Percentiles rank a stretch among this genome's conserved stretches.
Conservation (phyloP, 2,113 vertebrate species). For the Colius striatus region DNA sequence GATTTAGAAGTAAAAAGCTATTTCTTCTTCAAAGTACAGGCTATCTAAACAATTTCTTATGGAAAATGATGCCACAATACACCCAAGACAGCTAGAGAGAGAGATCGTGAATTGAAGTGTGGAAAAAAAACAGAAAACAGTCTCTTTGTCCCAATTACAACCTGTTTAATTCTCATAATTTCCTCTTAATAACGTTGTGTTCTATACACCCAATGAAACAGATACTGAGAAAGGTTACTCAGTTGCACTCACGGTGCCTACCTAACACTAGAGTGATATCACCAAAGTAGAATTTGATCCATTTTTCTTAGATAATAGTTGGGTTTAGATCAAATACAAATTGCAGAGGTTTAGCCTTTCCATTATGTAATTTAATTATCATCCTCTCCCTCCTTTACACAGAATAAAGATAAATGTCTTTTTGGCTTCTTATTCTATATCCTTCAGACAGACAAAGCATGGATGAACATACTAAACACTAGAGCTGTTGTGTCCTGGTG, state of each 20-base stretch:
- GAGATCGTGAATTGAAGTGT: neutral
- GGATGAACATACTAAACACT: slow-evolving; percentile 51
- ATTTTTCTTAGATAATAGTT: slow-evolving; percentile 1
- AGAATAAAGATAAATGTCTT: slow-evolving; percentile 42
- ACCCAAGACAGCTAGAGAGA: neutral
- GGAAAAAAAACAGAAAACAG: neutral
- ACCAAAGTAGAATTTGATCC: neutral
- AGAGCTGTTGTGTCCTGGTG: slow-evolving; percentile 20
- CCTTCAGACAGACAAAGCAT: slow-evolving; percentile 24
- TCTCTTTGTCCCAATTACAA: neutral
- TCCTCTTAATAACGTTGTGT: neutral
- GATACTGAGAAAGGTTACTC: neutral
- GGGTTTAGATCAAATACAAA: slow-evolving; percentile 14
- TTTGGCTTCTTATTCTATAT: slow-evolving; percentile 2
- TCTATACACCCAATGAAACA: neutral
- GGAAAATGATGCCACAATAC: neutral
- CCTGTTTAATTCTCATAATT: neutral
- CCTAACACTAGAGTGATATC: neutral
- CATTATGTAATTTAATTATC: slow-evolving; percentile 42
- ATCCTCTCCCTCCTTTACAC: neutral
- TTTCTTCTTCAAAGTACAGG: neutral
- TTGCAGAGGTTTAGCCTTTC: slow-evolving; percentile 10
- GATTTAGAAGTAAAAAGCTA: neutral
- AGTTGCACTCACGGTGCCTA: neutral
- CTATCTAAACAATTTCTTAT: neutral